These are phyloP conservation scores for Melinaea marsaeus DNA, from an alignment of 2,888 invertebrate genomes.

Conservation along the genomic window DNA sequence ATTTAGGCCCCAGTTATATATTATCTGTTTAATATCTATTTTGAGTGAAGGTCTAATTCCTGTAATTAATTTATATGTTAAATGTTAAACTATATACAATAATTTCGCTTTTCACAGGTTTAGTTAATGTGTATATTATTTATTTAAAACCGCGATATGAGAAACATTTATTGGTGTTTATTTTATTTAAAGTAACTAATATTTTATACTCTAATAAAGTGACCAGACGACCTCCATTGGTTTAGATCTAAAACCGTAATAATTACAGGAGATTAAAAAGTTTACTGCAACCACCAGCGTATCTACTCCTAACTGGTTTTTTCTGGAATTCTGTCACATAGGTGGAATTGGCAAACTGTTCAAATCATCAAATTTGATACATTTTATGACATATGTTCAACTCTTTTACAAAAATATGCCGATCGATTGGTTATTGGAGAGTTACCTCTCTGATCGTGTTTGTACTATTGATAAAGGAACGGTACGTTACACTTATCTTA, in stretches of 20 bases:
- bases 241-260: slow-evolving; percentile 11
- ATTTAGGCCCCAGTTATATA: too few species aligned
- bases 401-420: slow-evolving; percentile 98
- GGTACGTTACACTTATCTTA: slow-evolving; percentile 69
- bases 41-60: too few species aligned
- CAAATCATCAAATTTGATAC: slow-evolving; percentile 89
- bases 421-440: slow-evolving; percentile 96
- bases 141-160: too few species aligned
- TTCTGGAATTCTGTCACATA: slow-evolving; percentile 94
- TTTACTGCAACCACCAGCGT: slow-evolving; percentile 44
- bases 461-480: slow-evolving; percentile 88
- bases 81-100: too few species aligned
- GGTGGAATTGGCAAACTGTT: slow-evolving; percentile 98
- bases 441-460: slow-evolving; percentile 92
- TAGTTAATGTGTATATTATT: too few species aligned
- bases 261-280: slow-evolving; percentile 53
- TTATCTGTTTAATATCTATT: too few species aligned
- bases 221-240: neutral
- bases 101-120: too few species aligned
- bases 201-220: neutral
- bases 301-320: slow-evolving; percentile 87
- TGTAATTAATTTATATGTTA: too few species aligned
- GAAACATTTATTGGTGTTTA: too few species aligned
- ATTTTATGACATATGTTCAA: slow-evolving; percentile 93
- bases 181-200: too few species aligned